A percentile compares a stretch with the other conserved stretches of the same genome.
Conservation (phyloP, 1,140 invertebrate species). For the Philotrypesis tridentata region DNA sequence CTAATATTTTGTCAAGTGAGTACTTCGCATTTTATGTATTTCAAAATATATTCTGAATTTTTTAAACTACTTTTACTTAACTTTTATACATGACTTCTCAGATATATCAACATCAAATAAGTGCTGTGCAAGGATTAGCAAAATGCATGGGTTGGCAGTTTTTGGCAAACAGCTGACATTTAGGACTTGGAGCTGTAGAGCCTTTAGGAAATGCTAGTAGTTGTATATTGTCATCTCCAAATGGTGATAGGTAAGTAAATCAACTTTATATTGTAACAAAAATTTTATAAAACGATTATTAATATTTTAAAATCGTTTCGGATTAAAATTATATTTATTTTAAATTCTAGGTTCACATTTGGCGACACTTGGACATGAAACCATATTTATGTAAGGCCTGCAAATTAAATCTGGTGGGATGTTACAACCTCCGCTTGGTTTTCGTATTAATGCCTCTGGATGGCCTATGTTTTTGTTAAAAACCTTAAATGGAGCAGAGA, state of each 20-base stretch:
- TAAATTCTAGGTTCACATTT: too few species aligned
- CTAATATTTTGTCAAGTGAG: conserved; percentile 92
- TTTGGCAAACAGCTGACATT: conserved; percentile 87
- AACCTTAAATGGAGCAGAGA: conserved; percentile 92
- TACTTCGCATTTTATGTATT: too few species aligned
- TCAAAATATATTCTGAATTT: not conserved
- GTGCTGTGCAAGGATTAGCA: conserved; percentile 88
- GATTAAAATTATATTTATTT: too few species aligned
- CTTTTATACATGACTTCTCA: conserved; percentile 66
- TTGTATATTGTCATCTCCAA: conserved; percentile 90
- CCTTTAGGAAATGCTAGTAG: conserved; percentile 91
- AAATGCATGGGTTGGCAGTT: conserved; percentile 96
- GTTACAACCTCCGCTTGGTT: conserved; percentile 91
- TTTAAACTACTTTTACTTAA: not conserved
- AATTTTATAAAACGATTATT: not conserved
- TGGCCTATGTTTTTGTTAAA: conserved; percentile 97
- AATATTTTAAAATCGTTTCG: conserved; percentile 14
- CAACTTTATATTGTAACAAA: not conserved
- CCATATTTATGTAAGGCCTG: too few species aligned
- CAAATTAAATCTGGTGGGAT: conserved; percentile 93
- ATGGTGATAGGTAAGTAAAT: conserved; percentile 79
- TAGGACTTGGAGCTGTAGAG: conserved; percentile 92
- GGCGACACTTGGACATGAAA: too few species aligned
- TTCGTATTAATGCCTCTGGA: conserved; percentile 96
- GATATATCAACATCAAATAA: conserved; percentile 95